Conservation (phyloP, 2,797 vertebrate species). For the Poeciliopsis infans region DNA sequence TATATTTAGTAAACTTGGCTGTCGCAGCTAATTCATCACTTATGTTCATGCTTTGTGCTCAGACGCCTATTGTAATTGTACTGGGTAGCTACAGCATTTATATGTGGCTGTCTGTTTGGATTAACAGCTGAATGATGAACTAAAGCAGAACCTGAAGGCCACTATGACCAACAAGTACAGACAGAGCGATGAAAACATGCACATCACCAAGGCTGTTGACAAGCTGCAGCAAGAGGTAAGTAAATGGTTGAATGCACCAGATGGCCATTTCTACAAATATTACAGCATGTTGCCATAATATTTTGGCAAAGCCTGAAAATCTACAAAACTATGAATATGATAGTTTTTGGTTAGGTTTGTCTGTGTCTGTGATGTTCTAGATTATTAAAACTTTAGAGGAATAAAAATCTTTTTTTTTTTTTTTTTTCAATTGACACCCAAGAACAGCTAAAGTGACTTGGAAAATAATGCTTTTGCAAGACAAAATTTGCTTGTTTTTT, state of each 20-base stretch:
- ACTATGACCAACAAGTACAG: slow-evolving; percentile 89
- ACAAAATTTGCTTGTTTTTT: neutral
- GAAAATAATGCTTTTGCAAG: neutral
- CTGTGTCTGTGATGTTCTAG: neutral
- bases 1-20: slow-evolving; percentile 22
- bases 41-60: slow-evolving; percentile 9
- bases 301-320: neutral
- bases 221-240: slow-evolving; percentile 95
- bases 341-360: neutral
- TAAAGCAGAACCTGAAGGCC: slow-evolving; percentile 89
- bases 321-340: neutral
- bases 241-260: neutral
- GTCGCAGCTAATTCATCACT: slow-evolving; percentile 15
- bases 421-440: neutral
- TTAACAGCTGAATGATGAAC: slow-evolving; percentile 88
- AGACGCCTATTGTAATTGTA: slow-evolving; percentile 11
- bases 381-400: neutral
- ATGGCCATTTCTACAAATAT: neutral
- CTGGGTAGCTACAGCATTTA: slow-evolving; percentile 12
- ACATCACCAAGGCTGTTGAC: slow-evolving; percentile 90
- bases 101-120: slow-evolving; percentile 40
- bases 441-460: neutral
- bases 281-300: neutral
- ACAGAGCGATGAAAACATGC: slow-evolving; percentile 63
- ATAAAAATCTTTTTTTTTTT: too few species aligned